A percentile compares a stretch with the other conserved stretches of the same genome.
phyloP scores from a whole-genome alignment of 2,888 invertebrate species.

The Asteroscopus sphinx region DNA sequence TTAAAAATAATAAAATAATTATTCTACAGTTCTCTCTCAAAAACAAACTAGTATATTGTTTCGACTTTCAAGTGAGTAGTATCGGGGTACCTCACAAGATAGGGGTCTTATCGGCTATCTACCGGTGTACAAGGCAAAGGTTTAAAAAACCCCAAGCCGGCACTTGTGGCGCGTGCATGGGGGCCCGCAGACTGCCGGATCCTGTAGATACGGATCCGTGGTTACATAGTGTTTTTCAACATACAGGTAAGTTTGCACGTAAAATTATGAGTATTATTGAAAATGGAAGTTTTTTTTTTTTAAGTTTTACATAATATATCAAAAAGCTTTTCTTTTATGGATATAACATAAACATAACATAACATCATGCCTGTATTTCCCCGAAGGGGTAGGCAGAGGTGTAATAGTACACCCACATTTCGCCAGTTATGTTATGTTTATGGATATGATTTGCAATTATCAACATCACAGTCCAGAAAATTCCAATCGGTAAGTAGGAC shows the following conservation, averaged over 20 bases:
- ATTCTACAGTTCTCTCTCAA: too few species aligned
- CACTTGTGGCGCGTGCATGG: slow-evolving; percentile 77
- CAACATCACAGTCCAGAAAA: background rate
- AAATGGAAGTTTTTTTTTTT: too few species aligned
- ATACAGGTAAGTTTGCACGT: slow-evolving; percentile 12
- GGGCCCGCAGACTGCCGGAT: slow-evolving; percentile 63
- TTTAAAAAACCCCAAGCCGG: slow-evolving; percentile 68
- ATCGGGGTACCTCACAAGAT: slow-evolving; percentile 63
- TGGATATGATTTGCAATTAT: too few species aligned
- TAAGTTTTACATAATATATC: too few species aligned
- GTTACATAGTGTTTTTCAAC: slow-evolving; percentile 10
- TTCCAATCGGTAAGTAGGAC: background rate
- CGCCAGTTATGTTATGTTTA: too few species aligned
- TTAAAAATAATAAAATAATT: too few species aligned
- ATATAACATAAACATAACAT: too few species aligned
- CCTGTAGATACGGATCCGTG: slow-evolving; percentile 46
- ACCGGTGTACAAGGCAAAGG: slow-evolving; percentile 59
- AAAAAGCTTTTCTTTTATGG: too few species aligned
- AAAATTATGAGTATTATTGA: too few species aligned
- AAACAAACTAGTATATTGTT: background rate
- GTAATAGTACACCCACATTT: too few species aligned
- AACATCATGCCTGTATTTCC: too few species aligned
- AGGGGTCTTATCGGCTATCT: slow-evolving; percentile 82
- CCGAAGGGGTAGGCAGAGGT: too few species aligned
- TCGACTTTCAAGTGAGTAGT: slow-evolving; percentile 53